These are phyloP conservation scores for Cygnus buccinator DNA, from an alignment of 2,113 vertebrate genomes.

Conservation along the genomic window DNA sequence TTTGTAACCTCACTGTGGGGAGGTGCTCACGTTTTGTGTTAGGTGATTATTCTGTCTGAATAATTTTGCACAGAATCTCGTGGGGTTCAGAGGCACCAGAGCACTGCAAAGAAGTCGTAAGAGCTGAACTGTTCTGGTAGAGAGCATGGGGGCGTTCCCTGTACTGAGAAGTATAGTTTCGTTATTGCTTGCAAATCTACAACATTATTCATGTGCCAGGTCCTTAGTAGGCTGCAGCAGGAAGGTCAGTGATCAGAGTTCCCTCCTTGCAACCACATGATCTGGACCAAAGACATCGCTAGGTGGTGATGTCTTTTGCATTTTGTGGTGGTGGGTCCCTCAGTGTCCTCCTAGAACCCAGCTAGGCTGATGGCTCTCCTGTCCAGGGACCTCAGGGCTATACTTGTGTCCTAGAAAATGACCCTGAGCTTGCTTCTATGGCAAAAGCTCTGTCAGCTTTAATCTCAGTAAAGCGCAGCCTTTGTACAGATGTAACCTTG, in stretches of 20 bases:
- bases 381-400: not conserved
- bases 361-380: not conserved
- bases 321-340: not conserved
- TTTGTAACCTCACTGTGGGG: not conserved
- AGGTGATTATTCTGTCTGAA: not conserved
- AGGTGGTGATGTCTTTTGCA: not conserved
- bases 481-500: not conserved
- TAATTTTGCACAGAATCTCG: not conserved
- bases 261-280: rapidly evolving
- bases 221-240: not conserved
- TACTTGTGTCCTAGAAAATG: not conserved
- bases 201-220: not conserved
- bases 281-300: not conserved
- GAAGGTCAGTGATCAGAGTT: not conserved
- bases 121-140: not conserved
- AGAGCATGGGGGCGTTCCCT: not conserved
- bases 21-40: not conserved
- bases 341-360: not conserved
- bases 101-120: not conserved
- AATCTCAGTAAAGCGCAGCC: not conserved
- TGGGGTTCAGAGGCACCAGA: not conserved
- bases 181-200: not conserved
- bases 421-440: not conserved
- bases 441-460: not conserved
- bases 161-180: not conserved